phyloP scores from a whole-genome alignment of 2,888 invertebrate species.

The Capitulum mitella region DNA sequence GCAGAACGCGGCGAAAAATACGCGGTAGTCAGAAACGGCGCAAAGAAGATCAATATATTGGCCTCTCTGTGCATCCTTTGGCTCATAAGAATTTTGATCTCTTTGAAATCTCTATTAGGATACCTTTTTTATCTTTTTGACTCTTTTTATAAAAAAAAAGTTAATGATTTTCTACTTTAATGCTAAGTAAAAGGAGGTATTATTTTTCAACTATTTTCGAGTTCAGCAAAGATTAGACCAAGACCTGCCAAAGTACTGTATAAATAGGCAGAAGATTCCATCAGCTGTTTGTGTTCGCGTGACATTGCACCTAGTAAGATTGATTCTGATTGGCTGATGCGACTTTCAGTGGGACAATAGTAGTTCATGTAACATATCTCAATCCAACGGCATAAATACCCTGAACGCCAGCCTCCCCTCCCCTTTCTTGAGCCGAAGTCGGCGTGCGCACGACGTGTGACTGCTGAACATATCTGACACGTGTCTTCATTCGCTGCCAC shows the following conservation, averaged over 20 bases:
- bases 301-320: not conserved
- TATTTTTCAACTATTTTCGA: not conserved
- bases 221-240: no score
- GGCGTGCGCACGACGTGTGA: no score
- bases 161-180: no score
- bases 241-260: not conserved
- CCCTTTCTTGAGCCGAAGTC: not conserved
- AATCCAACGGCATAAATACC: not conserved
- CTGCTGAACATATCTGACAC: no score
- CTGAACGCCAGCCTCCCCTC: not conserved
- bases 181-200: not conserved
- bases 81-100: not conserved
- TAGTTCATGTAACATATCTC: not conserved
- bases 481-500: no score
- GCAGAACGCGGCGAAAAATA: not conserved
- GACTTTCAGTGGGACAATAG: not conserved
- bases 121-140: no score
- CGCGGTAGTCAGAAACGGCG: not conserved
- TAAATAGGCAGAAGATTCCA: not conserved
- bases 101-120: no score
- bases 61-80: not conserved
- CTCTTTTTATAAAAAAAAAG: no score
- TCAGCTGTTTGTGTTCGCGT: slow-evolving; percentile 4
- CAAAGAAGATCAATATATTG: not conserved
- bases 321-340: not conserved